Base-by-base conservation (phyloP, 37 sponge, comb jelly and placozoan species). In the Lycopodina hypogea region DNA sequence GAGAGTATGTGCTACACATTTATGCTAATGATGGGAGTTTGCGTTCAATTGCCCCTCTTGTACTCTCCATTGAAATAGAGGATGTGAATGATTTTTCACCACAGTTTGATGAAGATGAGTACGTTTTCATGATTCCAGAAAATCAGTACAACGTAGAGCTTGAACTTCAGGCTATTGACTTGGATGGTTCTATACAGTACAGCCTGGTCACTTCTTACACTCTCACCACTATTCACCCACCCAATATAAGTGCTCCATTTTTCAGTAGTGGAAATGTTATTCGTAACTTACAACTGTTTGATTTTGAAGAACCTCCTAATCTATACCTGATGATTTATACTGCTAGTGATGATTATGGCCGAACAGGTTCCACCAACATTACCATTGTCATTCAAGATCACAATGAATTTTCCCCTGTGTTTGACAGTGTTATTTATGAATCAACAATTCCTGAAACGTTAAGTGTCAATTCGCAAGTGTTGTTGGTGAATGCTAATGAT, bases 321-420 rank as follows among this genome's bases (percentile, higher is more conserved):
- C 24, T 17, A 30, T 84, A 70, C 70, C 12, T 35, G 30, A 67
- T 84, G 59, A 24, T n/a, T 4, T n/a, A 59, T 33, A 69, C 59
- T 58, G 77, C 84, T n/a, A 33, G 22, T 8, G 84, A 84, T 42
- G 70, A 77, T 26, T 68, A 76, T 45, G 69, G 69, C 0, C 19
- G 69, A 45, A 76, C 71, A 34, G 78, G 63, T 7, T 77, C 71
- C 19, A 77, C 77, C 2, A 64, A 72, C 41, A 76, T 88, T 28
- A 74, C 73, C 19, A 52, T 88, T 18, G 11, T 30, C 15, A 78
- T 88, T 14, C 32, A 32, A 53, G 89, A 88, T 53, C 66, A 72
- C 59, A 88, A 88, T 73, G 83, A 88, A 22, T 83, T 75, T 74
- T 1, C 37, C 21, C 89, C 89, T 0, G 8, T 23, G 33, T 88